phyloP scores from a whole-genome alignment of 2,113 vertebrate species.

The Perca flavescens region DNA sequence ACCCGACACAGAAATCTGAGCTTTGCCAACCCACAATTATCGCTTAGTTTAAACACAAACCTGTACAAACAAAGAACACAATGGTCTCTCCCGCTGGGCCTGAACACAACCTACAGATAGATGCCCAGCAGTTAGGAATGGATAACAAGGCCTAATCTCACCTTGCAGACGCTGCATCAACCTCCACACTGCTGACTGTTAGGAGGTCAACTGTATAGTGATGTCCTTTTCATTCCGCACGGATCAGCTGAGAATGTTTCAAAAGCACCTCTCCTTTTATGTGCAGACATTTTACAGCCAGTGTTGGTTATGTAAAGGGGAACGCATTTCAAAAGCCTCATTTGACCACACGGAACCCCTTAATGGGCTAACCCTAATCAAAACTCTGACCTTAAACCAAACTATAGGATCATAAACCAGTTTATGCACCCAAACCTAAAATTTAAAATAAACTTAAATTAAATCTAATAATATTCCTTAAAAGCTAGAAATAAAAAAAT shows the following conservation, averaged over 20 bases:
- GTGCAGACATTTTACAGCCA: slow-evolving; percentile 17
- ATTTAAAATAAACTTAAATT: not conserved
- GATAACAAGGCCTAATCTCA: slow-evolving; percentile 21
- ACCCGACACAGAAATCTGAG: not conserved
- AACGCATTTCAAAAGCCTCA: not conserved
- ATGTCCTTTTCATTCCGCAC: slow-evolving; percentile 58
- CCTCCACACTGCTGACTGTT: slow-evolving; percentile 47
- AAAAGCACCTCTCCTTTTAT: slow-evolving; percentile 52
- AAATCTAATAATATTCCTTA: not conserved
- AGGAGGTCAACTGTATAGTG: slow-evolving; percentile 56
- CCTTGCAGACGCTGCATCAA: slow-evolving; percentile 45
- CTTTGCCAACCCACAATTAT: not conserved
- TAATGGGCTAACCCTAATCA: not conserved
- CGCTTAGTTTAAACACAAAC: slow-evolving; percentile 6
- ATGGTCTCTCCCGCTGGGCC: not conserved
- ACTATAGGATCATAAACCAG: not conserved
- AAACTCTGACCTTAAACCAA: not conserved
- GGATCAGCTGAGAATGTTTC: slow-evolving; percentile 50
- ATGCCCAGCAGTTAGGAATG: not conserved
- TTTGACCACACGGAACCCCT: not conserved
- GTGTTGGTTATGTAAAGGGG: slow-evolving; percentile 31
- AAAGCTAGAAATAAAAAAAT: not conserved
- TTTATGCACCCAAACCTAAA: not conserved
- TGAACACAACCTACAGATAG: slow-evolving; percentile 1
- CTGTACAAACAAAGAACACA: not conserved